Percentiles rank a stretch among this genome's conserved stretches.
phyloP scores from a whole-genome alignment of 64 coral and sea anemone genomes.

The Pachyseris speciosa region DNA sequence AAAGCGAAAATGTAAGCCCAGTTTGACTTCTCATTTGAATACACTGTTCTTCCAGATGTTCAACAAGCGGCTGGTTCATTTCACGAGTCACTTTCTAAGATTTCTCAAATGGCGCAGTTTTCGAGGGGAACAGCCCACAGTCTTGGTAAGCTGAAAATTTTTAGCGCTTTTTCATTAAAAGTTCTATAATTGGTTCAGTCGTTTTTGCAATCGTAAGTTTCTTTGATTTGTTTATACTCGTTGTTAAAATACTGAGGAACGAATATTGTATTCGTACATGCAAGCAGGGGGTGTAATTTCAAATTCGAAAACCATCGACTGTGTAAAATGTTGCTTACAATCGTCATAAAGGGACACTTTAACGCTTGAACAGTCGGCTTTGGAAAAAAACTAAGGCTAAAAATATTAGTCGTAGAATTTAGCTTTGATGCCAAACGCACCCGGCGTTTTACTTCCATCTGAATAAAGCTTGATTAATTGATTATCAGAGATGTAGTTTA shows the following conservation, averaged over 20 bases:
- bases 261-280: too few relatives aligned
- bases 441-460: too few relatives aligned
- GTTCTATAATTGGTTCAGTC: neutral
- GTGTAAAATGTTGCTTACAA: neutral
- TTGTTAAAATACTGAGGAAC: neutral
- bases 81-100: constrained; percentile 39
- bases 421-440: neutral
- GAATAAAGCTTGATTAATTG: too few relatives aligned
- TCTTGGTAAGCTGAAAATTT: constrained; percentile 22
- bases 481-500: neutral
- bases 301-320: neutral
- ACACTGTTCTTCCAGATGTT: constrained; percentile 15
- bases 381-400: neutral
- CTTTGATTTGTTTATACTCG: constrained; percentile 27
- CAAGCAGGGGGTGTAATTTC: neutral
- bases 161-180: neutral
- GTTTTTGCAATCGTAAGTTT: neutral
- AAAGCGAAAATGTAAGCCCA: neutral
- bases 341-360: neutral
- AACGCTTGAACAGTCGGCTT: neutral
- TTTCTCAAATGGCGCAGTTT: constrained; percentile 38
- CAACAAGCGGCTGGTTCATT: constrained; percentile 19
- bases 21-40: neutral
- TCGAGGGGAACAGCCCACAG: constrained; percentile 50
- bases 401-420: too few relatives aligned